phyloP scores from a whole-genome alignment of 2,113 vertebrate species.

The Pandion haliaetus region DNA sequence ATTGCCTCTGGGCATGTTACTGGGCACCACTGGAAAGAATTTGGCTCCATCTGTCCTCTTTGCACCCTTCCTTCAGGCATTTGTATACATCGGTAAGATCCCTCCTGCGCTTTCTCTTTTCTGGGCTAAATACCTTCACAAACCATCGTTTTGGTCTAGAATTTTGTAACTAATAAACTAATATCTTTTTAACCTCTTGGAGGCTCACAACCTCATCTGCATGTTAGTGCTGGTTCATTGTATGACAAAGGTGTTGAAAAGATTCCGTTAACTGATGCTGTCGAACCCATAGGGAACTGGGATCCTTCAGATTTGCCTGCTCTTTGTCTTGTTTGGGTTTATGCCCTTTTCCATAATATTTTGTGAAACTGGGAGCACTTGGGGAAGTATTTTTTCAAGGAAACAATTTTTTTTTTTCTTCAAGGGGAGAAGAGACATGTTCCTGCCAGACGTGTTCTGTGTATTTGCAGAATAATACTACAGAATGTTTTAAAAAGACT shows the following conservation, averaged over 20 bases:
- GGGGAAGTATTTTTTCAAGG: neutral
- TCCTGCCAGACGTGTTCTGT: neutral
- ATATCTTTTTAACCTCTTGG: neutral
- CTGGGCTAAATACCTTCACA: neutral
- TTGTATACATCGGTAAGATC: neutral
- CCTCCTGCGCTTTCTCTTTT: neutral
- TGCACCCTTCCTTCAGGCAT: neutral
- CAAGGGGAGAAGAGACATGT: rapidly evolving
- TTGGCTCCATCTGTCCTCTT: neutral
- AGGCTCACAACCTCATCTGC: neutral
- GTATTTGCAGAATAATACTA: neutral
- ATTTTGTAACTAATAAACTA: neutral
- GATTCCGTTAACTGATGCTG: neutral
- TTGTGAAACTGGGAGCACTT: neutral
- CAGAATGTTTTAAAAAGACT: neutral
- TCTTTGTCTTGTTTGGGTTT: neutral
- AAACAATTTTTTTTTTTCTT: neutral
- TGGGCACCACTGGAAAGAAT: neutral
- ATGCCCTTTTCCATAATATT: neutral
- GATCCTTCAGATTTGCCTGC: neutral
- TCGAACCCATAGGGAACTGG: neutral
- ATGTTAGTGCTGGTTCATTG: neutral
- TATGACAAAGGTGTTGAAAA: neutral
- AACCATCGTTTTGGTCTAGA: neutral
- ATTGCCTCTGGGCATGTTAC: too few species aligned